Evolutionary conservation across 2,888 invertebrate genomes (phyloP).

Genomic region (Orchestes rusci): DNA sequence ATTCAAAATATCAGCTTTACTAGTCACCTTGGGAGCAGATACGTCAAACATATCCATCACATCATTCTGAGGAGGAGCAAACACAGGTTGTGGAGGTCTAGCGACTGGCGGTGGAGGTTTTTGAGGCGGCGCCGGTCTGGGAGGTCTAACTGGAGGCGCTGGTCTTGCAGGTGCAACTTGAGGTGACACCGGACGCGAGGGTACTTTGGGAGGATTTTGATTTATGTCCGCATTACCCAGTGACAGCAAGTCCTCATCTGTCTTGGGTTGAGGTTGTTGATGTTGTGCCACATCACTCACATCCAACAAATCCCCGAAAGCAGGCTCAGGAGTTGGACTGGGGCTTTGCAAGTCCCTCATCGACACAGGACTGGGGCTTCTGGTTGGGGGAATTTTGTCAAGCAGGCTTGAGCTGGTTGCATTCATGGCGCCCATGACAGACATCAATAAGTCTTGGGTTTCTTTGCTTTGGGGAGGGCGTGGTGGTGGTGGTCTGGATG

Average conservation of each 20-base stretch:
- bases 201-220: constrained; percentile 44
- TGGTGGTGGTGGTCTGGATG: constrained; percentile 41
- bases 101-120: constrained; percentile 28
- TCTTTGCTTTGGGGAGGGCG: constrained; percentile 63
- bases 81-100: constrained; percentile 5
- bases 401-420: constrained; percentile 77
- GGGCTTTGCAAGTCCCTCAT: constrained; percentile 77
- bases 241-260: constrained; percentile 32
- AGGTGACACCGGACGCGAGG: constrained; percentile 39
- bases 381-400: constrained; percentile 75
- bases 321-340: constrained; percentile 70
- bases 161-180: constrained; percentile 30
- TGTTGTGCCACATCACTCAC: constrained; percentile 44
- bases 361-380: constrained; percentile 81
- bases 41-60: constrained; percentile 41
- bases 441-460: constrained; percentile 77
- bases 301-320: constrained; percentile 57
- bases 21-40: constrained; percentile 34
- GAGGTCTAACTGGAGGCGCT: constrained; percentile 29
- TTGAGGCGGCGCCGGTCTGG: constrained; percentile 33
- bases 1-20: constrained; percentile 42
- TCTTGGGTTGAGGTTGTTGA: constrained; percentile 15
- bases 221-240: constrained; percentile 42
- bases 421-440: constrained; percentile 83
- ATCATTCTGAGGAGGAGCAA: constrained; percentile 27